Evolutionary conservation across 2,113 vertebrate genomes (phyloP), one percentile per base, ranked within the genome.

Genomic region (Turnix velox): DNA sequence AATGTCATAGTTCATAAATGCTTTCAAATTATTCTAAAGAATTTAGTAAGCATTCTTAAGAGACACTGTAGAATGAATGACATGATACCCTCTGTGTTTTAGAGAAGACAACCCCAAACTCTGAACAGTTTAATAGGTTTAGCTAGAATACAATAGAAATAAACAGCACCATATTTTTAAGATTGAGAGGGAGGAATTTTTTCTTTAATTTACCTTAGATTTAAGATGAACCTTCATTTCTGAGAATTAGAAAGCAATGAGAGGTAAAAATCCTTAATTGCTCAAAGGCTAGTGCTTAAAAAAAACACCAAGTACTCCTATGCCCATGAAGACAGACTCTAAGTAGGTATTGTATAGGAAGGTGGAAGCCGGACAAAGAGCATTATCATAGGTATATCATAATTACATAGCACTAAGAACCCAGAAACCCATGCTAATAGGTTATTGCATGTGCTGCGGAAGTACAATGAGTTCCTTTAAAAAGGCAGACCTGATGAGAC

Each of bases 381-480:
- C 24, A 84, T 49, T 73, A 83, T 79, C 49, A 54, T 17, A 46
- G 13, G 54, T 72, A 35, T n/a, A 86, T 73, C 40, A 57, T 57
- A 79, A 90, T 65, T 72, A 76, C 8, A n/a, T 14, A 80, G 51
- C 35, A 90, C 84, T 84, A 86, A 84, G n/a, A 86, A 83, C 28
- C 14, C 31, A 84, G 33, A 57, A 93, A 76, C 45, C 79, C 68
- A 73, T 62, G 18, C 39, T 75, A 55, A 88, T 73, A 39, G 43
- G 55, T 45, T 73, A 83, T 35, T 6, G 7, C 76, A 94, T 54
- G 58, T 33, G 45, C 8, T 77, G 90, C 49, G 58, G 69, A 84
- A 88, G 20, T 51, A 46, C 40, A 76, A 93, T 35, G n/a, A 74
- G 35, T 62, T 81, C 10, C 10, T 22, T 72, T 83, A 83, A 93